Evolutionary conservation across 2,888 invertebrate species (phyloP), one percentile per base, ranked within the genome.

Genomic region (Caenorhabditis wallacei): DNA sequence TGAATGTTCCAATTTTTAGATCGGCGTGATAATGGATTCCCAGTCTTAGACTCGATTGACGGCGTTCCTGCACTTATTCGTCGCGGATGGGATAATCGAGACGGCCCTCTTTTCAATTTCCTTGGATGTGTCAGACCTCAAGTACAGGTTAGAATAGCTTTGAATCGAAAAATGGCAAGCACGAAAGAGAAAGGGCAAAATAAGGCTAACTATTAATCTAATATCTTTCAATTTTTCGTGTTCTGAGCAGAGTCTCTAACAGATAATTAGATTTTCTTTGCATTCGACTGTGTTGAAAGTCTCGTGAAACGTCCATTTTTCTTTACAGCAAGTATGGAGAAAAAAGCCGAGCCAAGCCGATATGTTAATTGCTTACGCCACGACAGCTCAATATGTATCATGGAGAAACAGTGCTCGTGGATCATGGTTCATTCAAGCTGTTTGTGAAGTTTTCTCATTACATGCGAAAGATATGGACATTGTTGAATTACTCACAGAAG

Each of bases 401-500:
- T 92, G 92, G 92, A 86, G 92, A 57, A 92, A 92, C 78, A 85
- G 86, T 20, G 72, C 79, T 26, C 71, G 80, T 16, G 92, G 92
- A 24, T 84, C 86, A 18, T 92, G 92, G 92, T 92, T 92, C 82
- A 87, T 92, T 26, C 92, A 92, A 81, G 80, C 91, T 3, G 85
- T 92, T 61, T 91, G 91, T 64, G 87, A 91, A 76, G 80, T 85
- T 0, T 87, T 85, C 66, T 78, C 82, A 11, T 40, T 71, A 16
- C 80, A 86, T 51, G 89, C 90, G 10, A 66, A 64, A 18, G 84
- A 84, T 24, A 82, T 82, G 68, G 89, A 90, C 63, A 75, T 90
- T 30, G 64, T 84, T 18, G 82, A 84, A 18, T 75, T 90, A 82
- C 80, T 90, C 63, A 89, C 88, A 0, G 68, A 84, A 40, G 90